Evolutionary conservation across 2,888 invertebrate species (phyloP).

Genomic region (Acrobasis repandana): DNA sequence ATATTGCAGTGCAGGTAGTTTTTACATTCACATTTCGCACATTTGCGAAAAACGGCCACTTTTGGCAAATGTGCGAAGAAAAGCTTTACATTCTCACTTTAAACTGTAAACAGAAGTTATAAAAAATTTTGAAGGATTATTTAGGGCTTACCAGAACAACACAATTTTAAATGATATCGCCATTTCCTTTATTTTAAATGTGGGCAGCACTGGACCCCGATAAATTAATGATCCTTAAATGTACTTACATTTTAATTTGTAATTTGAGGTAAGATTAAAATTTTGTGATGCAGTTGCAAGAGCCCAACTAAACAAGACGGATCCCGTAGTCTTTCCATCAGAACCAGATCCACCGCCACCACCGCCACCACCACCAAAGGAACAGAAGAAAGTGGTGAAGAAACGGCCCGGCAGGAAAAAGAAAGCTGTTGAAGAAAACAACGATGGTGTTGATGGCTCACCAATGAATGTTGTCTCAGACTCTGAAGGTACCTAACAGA

Average conservation of each 20-base stretch:
- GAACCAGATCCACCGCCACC: background rate
- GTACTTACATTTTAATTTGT: background rate
- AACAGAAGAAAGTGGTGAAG: background rate
- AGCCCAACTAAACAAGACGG: background rate
- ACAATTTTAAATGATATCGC: too few species aligned
- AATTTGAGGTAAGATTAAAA: background rate
- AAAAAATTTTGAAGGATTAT: too few species aligned
- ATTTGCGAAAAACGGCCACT: too few species aligned
- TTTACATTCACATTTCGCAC: too few species aligned
- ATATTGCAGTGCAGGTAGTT: too few species aligned
- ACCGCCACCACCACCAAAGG: background rate
- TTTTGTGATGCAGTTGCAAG: background rate
- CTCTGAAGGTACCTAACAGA: background rate
- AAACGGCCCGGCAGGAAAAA: background rate
- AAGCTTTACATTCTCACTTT: too few species aligned
- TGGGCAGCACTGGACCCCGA: too few species aligned
- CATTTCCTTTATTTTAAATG: too few species aligned
- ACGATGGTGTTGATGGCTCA: background rate
- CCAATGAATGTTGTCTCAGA: background rate
- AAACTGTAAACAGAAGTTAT: too few species aligned
- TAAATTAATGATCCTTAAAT: too few species aligned
- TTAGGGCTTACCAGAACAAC: too few species aligned
- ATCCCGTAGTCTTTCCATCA: background rate
- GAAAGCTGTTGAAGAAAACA: background rate
- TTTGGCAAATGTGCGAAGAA: too few species aligned